Evolutionary conservation across 2,113 vertebrate genomes (phyloP).

Genomic region (Miniopterus natalensis): DNA sequence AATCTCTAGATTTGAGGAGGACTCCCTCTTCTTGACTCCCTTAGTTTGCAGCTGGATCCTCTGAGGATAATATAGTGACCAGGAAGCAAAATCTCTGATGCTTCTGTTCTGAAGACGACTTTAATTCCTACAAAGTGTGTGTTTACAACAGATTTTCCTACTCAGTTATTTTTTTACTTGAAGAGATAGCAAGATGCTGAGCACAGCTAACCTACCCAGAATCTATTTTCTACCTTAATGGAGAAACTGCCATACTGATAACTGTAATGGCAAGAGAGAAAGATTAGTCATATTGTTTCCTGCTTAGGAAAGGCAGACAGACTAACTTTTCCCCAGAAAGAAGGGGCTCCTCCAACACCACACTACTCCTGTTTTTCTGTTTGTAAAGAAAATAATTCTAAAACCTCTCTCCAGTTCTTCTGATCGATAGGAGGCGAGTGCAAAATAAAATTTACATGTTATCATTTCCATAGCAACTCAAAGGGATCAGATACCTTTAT

Average conservation of each 20-base stretch:
- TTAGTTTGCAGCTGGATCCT: neutral
- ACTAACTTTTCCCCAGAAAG: conserved; percentile 16
- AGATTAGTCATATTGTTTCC: neutral
- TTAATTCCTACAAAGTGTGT: neutral
- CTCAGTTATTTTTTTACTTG: neutral
- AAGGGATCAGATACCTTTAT: neutral
- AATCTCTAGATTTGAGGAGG: neutral
- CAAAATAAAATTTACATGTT: conserved; percentile 55
- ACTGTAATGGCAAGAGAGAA: neutral
- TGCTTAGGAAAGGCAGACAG: conserved; percentile 1
- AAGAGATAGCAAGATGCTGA: conserved; percentile 33
- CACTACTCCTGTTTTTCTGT: neutral
- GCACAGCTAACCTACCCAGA: neutral
- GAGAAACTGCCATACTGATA: conserved; percentile 22
- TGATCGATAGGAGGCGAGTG: neutral
- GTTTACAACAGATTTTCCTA: conserved; percentile 3
- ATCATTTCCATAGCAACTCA: conserved; percentile 49
- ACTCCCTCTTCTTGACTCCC: neutral
- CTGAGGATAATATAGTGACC: neutral
- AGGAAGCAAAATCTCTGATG: neutral
- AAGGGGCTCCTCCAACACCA: neutral
- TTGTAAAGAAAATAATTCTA: conserved; percentile 57
- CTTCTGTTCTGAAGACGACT: neutral
- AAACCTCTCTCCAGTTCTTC: neutral
- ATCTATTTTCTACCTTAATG: neutral